Conservation (phyloP, 2,888 invertebrate genomes). For the Erebia epiphron region DNA sequence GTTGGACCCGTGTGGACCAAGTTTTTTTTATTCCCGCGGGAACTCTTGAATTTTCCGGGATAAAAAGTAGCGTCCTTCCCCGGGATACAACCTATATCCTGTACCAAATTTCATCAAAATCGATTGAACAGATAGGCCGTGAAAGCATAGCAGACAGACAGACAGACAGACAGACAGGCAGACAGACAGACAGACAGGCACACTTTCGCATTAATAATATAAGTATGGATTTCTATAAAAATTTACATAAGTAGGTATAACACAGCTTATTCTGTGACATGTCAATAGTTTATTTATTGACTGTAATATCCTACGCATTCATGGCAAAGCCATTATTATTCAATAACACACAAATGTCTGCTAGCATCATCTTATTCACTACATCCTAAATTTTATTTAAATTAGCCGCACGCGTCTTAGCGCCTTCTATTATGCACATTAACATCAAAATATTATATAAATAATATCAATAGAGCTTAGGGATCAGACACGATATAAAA, state of each 20-base stretch:
- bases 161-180: no score
- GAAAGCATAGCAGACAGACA: no score
- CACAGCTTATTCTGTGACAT: neutral
- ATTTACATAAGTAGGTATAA: neutral
- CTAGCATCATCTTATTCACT: slow-evolving; percentile 11
- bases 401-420: slow-evolving; percentile 46
- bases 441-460: slow-evolving; percentile 33
- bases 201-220: no score
- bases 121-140: no score
- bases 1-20: no score
- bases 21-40: no score
- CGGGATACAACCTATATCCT: no score
- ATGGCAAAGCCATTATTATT: slow-evolving; percentile 7
- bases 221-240: neutral
- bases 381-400: slow-evolving; percentile 45
- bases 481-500: slow-evolving; percentile 49
- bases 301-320: neutral
- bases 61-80: no score
- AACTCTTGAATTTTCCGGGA: no score
- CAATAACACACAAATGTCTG: neutral
- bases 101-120: no score
- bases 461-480: slow-evolving; percentile 34
- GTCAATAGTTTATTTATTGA: slow-evolving; percentile 18
- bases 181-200: no score
- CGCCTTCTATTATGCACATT: slow-evolving; percentile 35